These are phyloP conservation scores for Lasioglossum pauxillum DNA, from an alignment of 2,888 invertebrate genomes.

Conservation along the genomic window DNA sequence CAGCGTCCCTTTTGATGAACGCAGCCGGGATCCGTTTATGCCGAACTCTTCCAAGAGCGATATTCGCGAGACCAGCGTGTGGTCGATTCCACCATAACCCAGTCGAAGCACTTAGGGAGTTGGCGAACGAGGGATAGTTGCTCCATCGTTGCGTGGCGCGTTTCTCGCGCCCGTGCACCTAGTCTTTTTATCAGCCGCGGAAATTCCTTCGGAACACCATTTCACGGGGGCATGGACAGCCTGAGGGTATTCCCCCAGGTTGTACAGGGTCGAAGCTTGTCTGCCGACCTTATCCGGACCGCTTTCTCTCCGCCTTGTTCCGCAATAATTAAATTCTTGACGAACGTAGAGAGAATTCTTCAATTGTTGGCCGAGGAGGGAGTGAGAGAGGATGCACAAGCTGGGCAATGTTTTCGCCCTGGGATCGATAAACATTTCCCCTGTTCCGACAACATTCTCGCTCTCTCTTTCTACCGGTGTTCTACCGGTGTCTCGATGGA, in stretches of 20 bases:
- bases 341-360: slow-evolving; percentile 12
- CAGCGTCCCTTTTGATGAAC: neutral
- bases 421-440: slow-evolving; percentile 12
- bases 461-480: neutral
- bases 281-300: slow-evolving; percentile 1
- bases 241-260: neutral
- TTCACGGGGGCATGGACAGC: neutral
- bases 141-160: neutral
- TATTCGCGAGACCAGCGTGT: neutral
- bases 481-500: slow-evolving; percentile 8
- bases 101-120: neutral
- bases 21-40: neutral
- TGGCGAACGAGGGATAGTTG: neutral
- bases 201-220: neutral
- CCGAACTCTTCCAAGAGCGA: neutral
- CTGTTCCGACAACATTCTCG: neutral
- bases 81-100: neutral
- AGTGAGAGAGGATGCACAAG: neutral
- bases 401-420: neutral
- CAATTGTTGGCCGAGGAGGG: neutral
- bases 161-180: neutral
- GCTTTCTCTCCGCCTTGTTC: neutral
- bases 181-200: slow-evolving; percentile 6
- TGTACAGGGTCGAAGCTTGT: neutral
- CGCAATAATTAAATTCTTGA: slow-evolving; percentile 8